These are phyloP conservation scores for Poecilia gillii DNA, from an alignment of 2,797 vertebrate species.

Conservation along the genomic window DNA sequence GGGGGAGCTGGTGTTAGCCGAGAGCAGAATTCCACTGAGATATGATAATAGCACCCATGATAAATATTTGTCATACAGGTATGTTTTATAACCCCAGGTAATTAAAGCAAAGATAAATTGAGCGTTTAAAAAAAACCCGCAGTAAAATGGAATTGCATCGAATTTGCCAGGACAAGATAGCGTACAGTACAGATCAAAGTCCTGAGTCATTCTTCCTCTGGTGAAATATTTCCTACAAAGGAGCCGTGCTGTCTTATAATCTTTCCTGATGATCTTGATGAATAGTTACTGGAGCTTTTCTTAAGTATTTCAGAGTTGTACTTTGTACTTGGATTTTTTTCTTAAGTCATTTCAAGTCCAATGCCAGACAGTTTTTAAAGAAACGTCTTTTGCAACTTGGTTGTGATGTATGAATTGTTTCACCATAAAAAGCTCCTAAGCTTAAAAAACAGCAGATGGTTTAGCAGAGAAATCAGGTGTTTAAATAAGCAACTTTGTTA, in stretches of 20 bases:
- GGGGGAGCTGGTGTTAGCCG: slow-evolving; percentile 54
- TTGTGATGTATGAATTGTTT: neutral
- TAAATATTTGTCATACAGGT: slow-evolving; percentile 47
- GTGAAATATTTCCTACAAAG: neutral
- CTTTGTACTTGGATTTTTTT: neutral
- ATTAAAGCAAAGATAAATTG: slow-evolving; percentile 35
- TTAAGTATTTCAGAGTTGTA: neutral
- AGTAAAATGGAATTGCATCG: slow-evolving; percentile 17
- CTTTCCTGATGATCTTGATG: neutral
- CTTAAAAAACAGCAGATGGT: neutral
- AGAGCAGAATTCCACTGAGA: slow-evolving; percentile 71
- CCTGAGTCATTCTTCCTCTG: neutral
- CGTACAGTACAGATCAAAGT: neutral
- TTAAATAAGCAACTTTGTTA: neutral
- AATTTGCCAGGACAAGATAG: neutral
- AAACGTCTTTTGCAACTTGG: neutral
- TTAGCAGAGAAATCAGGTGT: neutral
- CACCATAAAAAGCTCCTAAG: neutral
- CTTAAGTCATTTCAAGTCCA: neutral
- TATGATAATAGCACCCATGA: slow-evolving; percentile 63
- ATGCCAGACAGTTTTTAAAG: neutral
- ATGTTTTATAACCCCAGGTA: slow-evolving; percentile 43
- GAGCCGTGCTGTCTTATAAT: neutral
- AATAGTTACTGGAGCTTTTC: neutral
- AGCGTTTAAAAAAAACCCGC: slow-evolving; percentile 17